These are phyloP conservation scores for Bemisia tabaci DNA, from an alignment of 1,140 invertebrate genomes.

Conservation along the genomic window DNA sequence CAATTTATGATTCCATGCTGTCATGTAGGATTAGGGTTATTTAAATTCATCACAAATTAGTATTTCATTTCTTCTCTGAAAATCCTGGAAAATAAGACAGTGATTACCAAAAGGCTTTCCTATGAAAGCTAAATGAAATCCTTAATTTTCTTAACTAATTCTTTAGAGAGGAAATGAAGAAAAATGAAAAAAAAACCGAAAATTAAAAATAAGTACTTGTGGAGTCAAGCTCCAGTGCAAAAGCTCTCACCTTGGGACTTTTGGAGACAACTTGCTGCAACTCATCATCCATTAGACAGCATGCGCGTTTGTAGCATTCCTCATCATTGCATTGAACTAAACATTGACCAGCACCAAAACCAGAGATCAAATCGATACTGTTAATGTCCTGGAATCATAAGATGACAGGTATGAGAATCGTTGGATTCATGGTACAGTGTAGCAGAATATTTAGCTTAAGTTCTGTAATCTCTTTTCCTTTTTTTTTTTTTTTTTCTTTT, in stretches of 20 bases:
- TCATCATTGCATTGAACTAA: constrained; percentile 13
- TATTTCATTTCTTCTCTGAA: too few relatives aligned
- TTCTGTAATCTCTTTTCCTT: too few relatives aligned
- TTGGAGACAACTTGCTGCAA: not conserved
- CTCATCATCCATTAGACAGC: constrained; percentile 5
- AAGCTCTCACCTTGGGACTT: not conserved
- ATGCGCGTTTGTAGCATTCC: constrained; percentile 13
- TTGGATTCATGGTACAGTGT: too few relatives aligned
- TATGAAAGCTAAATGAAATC: not conserved
- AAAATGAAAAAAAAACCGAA: too few relatives aligned
- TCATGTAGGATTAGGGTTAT: too few relatives aligned
- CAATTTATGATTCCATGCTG: too few relatives aligned
- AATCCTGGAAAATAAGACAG: too few relatives aligned
- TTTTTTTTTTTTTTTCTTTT: too few relatives aligned
- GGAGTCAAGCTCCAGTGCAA: too few relatives aligned
- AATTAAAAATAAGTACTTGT: too few relatives aligned
- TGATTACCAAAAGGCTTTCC: not conserved
- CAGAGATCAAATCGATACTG: constrained; percentile 15
- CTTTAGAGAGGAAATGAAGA: not conserved
- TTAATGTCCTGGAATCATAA: constrained; percentile 13
- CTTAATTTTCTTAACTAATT: not conserved
- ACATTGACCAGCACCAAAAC: constrained; percentile 14
- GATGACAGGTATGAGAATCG: not conserved
- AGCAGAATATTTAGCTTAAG: too few relatives aligned
- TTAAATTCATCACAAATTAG: too few relatives aligned